phyloP scores from a whole-genome alignment of 2,113 vertebrate genomes.

The Alosa alosa region DNA sequence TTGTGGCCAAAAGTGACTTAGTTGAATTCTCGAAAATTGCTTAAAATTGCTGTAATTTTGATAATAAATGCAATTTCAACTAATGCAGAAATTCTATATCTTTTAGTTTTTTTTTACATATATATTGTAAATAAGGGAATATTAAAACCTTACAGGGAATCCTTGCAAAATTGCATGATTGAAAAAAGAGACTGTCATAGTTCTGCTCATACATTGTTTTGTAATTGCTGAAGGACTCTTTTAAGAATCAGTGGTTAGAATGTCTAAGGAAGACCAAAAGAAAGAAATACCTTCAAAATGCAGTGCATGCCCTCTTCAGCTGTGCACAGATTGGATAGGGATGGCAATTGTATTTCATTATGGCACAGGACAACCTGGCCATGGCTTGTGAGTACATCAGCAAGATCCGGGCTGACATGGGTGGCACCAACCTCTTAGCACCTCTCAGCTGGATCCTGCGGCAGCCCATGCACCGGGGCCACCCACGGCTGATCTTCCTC shows the following conservation, averaged over 20 bases:
- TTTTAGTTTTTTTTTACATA: too few species aligned
- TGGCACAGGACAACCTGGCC: slow-evolving; percentile 78
- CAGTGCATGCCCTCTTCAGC: background rate
- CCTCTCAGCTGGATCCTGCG: slow-evolving; percentile 84
- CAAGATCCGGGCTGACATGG: slow-evolving; percentile 85
- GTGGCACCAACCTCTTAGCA: slow-evolving; percentile 81
- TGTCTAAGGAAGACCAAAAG: too few species aligned
- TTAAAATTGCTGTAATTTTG: too few species aligned
- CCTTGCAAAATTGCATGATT: too few species aligned
- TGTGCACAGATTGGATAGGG: background rate
- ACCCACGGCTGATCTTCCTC: slow-evolving; percentile 87
- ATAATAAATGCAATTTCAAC: too few species aligned
- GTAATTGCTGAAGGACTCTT: background rate
- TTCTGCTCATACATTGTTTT: background rate
- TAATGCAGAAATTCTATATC: too few species aligned
- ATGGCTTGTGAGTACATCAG: slow-evolving; percentile 80
- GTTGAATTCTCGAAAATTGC: background rate
- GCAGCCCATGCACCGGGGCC: slow-evolving; percentile 81
- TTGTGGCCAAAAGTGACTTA: background rate
- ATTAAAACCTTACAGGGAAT: too few species aligned
- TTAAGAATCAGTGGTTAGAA: too few species aligned
- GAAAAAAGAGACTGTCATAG: background rate
- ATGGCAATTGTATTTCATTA: background rate
- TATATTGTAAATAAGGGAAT: too few species aligned
- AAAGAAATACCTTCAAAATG: too few species aligned